Conservation (phyloP, 2,888 invertebrate genomes). For the Phorcus lineatus region DNA sequence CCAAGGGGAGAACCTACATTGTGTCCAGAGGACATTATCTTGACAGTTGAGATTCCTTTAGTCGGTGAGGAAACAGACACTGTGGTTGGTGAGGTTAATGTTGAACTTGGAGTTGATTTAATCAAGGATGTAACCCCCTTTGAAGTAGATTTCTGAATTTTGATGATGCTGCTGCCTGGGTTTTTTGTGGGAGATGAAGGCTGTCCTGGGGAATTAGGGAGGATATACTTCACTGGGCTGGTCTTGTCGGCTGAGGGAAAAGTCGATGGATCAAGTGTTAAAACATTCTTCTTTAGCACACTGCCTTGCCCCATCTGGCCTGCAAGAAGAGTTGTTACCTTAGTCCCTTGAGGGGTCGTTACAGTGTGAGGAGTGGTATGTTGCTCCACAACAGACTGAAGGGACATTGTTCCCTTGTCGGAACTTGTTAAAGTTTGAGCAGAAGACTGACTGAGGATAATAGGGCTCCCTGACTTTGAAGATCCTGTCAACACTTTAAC, state of each 20-base stretch:
- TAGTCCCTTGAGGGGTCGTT: neutral
- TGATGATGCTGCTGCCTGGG: no score
- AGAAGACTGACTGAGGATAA: no score
- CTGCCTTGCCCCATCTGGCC: neutral
- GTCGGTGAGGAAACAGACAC: neutral
- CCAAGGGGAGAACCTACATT: neutral
- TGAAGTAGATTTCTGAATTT: no score
- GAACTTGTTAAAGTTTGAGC: no score
- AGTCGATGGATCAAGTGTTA: neutral
- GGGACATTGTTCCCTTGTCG: no score
- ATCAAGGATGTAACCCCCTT: no score
- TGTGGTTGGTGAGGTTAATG: no score
- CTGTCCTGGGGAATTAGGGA: neutral
- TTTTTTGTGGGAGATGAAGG: neutral
- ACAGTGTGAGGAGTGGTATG: neutral
- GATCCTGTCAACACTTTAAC: neutral
- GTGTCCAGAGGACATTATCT: neutral
- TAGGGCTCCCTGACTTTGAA: neutral
- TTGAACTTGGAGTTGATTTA: no score
- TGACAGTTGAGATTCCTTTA: neutral
- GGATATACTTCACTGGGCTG: neutral
- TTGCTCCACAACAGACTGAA: no score
- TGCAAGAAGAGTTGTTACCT: neutral
- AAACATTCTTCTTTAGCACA: neutral
- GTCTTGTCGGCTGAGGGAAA: neutral